Conservation (phyloP, 2,888 invertebrate species). For the Horisme vitalbata region DNA sequence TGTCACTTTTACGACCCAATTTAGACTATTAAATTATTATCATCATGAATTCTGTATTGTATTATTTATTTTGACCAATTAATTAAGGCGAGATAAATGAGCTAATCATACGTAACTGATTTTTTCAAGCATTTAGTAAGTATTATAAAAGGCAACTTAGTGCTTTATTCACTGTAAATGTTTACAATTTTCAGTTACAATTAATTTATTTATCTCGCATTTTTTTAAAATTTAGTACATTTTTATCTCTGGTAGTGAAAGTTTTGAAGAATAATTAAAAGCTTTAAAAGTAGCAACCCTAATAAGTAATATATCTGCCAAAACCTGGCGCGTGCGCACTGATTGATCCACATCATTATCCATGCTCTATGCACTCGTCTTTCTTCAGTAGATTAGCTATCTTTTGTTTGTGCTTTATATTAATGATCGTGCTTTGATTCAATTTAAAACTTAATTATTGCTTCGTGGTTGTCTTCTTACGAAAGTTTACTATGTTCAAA, state of each 20-base stretch:
- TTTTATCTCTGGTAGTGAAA: no score
- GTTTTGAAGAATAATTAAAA: no score
- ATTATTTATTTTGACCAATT: no score
- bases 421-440: constrained; percentile 41
- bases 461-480: constrained; percentile 21
- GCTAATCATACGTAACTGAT: no score
- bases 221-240: constrained; percentile 8
- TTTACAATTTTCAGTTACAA: no score
- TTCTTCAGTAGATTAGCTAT: constrained; percentile 47
- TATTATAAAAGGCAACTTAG: no score
- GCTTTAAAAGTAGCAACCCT: constrained; percentile 34
- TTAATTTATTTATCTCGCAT: constrained; percentile 2
- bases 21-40: no score
- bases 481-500: constrained; percentile 15
- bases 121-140: no score
- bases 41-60: no score
- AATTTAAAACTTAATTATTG: constrained; percentile 35
- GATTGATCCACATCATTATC: constrained; percentile 53
- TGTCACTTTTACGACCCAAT: constrained; percentile 21
- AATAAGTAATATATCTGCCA: constrained; percentile 33
- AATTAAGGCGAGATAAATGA: background rate
- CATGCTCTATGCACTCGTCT: constrained; percentile 19
- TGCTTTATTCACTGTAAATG: no score
- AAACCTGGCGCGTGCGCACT: constrained; percentile 58
- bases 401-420: constrained; percentile 54